phyloP scores from a whole-genome alignment of 2,797 vertebrate species.

The Phoxinus dragarum region DNA sequence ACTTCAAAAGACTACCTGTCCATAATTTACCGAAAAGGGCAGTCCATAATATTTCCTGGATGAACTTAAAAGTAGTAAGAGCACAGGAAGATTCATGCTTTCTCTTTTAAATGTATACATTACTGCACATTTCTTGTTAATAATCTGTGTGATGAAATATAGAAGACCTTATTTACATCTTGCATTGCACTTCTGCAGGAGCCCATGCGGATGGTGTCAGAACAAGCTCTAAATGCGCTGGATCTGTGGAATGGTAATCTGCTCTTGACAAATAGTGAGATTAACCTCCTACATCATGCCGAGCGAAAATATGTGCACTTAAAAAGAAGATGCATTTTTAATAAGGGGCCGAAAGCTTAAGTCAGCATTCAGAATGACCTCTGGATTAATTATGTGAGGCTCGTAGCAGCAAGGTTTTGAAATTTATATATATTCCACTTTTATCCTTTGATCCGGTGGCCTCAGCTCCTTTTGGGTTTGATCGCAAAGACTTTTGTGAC shows the following conservation, averaged over 20 bases:
- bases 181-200: background rate
- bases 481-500: conserved; percentile 28
- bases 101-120: background rate
- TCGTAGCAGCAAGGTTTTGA: conserved; percentile 13
- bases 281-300: conserved; percentile 19
- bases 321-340: conserved; percentile 39
- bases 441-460: conserved; percentile 22
- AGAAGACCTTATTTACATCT: conserved; percentile 13
- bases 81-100: background rate
- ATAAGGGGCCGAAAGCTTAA: conserved; percentile 17
- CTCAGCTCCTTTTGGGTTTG: conserved; percentile 4
- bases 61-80: background rate
- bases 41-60: background rate
- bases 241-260: conserved; percentile 24
- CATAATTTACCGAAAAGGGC: background rate
- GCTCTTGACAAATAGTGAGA: conserved; percentile 30
- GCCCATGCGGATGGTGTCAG: background rate
- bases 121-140: background rate
- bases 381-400: conserved; percentile 33
- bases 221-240: background rate
- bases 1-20: conserved; percentile 18
- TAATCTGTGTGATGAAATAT: conserved; percentile 24
- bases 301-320: conserved; percentile 22
- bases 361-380: conserved; percentile 30
- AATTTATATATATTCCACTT: background rate